Evolutionary conservation across 1,140 invertebrate species (phyloP), one percentile per base, ranked within the genome.

Genomic region (Hetaerina americana): DNA sequence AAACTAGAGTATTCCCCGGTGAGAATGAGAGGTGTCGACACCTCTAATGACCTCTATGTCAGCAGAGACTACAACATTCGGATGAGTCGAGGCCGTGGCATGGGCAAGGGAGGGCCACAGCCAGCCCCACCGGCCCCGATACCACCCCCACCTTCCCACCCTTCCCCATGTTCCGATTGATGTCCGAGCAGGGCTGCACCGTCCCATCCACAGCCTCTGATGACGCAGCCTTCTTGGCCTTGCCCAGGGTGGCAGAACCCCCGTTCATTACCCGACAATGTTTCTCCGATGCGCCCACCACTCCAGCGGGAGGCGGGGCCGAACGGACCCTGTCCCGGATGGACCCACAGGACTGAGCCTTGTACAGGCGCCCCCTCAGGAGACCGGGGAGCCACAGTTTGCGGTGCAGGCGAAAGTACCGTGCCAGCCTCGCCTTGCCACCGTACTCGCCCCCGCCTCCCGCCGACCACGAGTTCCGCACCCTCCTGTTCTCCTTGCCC

Each of bases 321-420:
- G 40, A 57, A 18, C 40, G 15, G 15, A 57, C 40, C 22, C 40
- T 12, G 22, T 57, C 40, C 40, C 40, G 15, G 40, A 57, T 57
- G 15, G 40, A 57, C 22, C 40, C 40, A 57, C 40, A 57, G 22
- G 40, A 57, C 40, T 57, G 40, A n/a, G 40, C 40, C 22, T 57
- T 57, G 10, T 57, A 57, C 22, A 57, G 10, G 22, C 40, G 40
- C 40, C 40, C 40, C 22, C 40, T 2, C 15, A 57, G 22, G 15
- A 57, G 22, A 18, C 40, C 40, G 15, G 67, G 67, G 18, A 68
- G 67, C 25, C 67, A 68, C 18, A 68, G 24, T 28, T 68, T 68
- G 18, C 67, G 67, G 67, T 68, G 67, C 67, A 68, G 24, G n/a
- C 27, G 67, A 25, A 68, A 68, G 24, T 68, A 68, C 24, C 27